Evolutionary conservation across 2,888 invertebrate genomes (phyloP), one percentile per base, ranked within the genome.

Genomic region (Yponomeuta evonymella): DNA sequence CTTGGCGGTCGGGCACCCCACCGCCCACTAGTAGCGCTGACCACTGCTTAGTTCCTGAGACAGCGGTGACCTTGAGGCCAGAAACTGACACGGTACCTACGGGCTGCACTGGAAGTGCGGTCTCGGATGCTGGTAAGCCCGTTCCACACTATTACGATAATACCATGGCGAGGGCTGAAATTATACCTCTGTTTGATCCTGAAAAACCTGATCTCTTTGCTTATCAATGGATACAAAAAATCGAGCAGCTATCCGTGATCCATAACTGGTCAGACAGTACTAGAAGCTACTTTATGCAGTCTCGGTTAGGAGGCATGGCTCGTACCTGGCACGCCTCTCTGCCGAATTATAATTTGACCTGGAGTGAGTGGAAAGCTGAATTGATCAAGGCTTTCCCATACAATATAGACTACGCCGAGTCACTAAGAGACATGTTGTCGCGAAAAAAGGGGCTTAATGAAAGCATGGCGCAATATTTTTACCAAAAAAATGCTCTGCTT

Each of bases 391-490:
- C 66, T 12, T 66, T 66, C 15, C 66, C 66, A 12, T 30, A 33
- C 29, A 33, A 30, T 33, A 9, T 30, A 5, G 66, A 66, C 33
- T 66, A 66, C 15, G 33, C 67, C 5, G 67, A 67, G 10, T 48
- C 43, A 1, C 48, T 67, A 67, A 43, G 48, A 43, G 67, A 67
- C 15, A 67, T 67, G 67, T n/a, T 67, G 48, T n/a, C 67, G 4
- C 43, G 58, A 43, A 67, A 48, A 12, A 73, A 73, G 58, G 0
- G 23, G 23, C 23, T 23, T 23, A 23, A 23, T 23, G 23, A 23
- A 23, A 23, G 23, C 23, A 23, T 23, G 73, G 63, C 71, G 1
- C 71, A 73, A 67, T 73, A 73, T 29, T 72, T 62, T 43, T 71
- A 73, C 33, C 4, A 8, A 1, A 72, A 73, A n/a, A 67, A 70